Conservation (phyloP, 2,888 invertebrate species). For the Drosophila flavopinicola region DNA sequence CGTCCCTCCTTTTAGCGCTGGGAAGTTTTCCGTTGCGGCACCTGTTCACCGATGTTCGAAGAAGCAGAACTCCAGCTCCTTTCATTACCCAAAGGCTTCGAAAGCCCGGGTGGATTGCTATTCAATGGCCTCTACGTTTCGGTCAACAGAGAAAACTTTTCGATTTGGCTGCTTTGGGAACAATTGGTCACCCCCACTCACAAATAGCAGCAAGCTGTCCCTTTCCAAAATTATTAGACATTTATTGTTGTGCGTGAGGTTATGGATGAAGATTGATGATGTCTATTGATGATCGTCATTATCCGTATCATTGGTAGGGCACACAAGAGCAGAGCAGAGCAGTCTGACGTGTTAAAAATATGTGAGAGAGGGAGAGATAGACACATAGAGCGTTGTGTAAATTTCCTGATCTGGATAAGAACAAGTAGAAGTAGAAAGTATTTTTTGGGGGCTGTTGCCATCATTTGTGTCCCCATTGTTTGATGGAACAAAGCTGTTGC, state of each 20-base stretch:
- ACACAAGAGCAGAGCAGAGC: conserved; percentile 5
- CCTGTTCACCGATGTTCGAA: conserved; percentile 18
- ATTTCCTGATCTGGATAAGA: conserved; percentile 2
- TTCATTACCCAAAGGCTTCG: neutral
- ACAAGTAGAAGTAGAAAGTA: neutral
- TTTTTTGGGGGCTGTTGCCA: conserved; percentile 26
- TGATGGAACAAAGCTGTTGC: conserved; percentile 53
- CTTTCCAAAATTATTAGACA: conserved; percentile 50
- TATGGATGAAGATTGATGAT: conserved; percentile 76
- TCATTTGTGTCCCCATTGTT: conserved; percentile 73
- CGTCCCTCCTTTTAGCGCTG: neutral
- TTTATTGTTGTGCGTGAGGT: conserved; percentile 44
- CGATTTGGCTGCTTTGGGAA: conserved; percentile 1
- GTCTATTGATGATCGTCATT: conserved; percentile 62
- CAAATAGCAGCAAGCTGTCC: neutral
- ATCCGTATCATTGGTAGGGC: conserved; percentile 36
- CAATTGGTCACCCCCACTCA: neutral
- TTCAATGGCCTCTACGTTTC: conserved; percentile 22
- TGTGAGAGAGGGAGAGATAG: no score
- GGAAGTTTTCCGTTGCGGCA: conserved; percentile 14
- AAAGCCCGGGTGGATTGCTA: neutral
- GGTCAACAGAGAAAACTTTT: no score
- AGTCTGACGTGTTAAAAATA: neutral
- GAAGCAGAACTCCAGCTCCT: neutral
- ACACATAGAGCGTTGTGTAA: neutral